Conservation (phyloP, 1,140 invertebrate genomes). For the Caerostris extrusa region DNA sequence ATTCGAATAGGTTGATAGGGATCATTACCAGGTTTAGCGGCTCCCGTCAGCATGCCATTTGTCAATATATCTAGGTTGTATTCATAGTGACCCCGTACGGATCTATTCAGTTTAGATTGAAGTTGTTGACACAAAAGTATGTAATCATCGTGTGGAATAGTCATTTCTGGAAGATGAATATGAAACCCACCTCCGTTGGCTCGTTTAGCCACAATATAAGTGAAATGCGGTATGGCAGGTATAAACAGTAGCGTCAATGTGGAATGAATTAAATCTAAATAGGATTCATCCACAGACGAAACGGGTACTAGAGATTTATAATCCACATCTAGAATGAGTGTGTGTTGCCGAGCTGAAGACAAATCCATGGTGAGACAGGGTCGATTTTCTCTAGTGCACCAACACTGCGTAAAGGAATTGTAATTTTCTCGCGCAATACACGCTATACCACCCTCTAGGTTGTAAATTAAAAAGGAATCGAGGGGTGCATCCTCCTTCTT, state of each 20-base stretch:
- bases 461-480: neutral
- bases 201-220: neutral
- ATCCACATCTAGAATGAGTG: slow-evolving; percentile 12
- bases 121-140: neutral
- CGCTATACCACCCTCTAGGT: neutral
- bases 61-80: neutral
- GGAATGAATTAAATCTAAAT: neutral
- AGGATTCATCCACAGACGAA: too few species aligned
- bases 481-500: neutral
- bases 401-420: neutral
- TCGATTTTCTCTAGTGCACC: neutral
- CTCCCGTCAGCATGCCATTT: neutral
- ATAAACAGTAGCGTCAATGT: neutral
- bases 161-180: slow-evolving; percentile 10
- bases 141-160: slow-evolving; percentile 41
- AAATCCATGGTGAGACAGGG: neutral
- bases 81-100: too few species aligned
- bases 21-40: neutral
- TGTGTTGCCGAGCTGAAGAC: neutral
- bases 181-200: neutral
- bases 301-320: neutral
- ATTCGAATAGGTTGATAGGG: neutral
- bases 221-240: neutral
- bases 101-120: neutral
- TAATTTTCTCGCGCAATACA: neutral